A percentile compares a stretch with the other conserved stretches of the same genome.
Conservation (phyloP, 2,113 vertebrate species). For the Psittacus erithacus region DNA sequence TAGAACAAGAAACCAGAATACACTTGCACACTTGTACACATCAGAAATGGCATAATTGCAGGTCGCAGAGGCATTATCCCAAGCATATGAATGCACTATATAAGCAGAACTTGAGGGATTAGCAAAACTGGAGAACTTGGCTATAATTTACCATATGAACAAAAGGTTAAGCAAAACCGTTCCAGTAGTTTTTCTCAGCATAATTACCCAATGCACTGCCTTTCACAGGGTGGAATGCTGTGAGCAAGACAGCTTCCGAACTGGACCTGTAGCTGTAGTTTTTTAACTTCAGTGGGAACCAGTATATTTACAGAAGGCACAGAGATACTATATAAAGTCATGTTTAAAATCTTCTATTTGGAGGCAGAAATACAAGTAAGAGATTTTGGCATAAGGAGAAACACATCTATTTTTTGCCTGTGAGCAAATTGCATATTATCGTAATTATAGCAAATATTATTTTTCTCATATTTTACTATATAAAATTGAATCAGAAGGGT, state of each 20-base stretch:
- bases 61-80: not conserved
- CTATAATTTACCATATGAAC: slow-evolving; percentile 23
- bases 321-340: not conserved
- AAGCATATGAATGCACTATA: not conserved
- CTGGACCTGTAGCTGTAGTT: not conserved
- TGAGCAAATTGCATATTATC: not conserved
- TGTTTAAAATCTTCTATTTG: not conserved
- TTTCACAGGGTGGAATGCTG: slow-evolving; percentile 18
- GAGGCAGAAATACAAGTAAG: not conserved
- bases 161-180: slow-evolving; percentile 62
- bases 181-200: slow-evolving; percentile 31
- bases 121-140: slow-evolving; percentile 38
- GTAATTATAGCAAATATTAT: not conserved
- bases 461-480: not conserved
- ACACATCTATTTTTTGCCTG: not conserved
- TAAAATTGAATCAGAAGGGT: not conserved
- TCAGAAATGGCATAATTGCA: not conserved
- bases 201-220: not conserved
- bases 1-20: not conserved
- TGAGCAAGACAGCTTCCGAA: slow-evolving; percentile 1
- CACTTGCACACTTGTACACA: not conserved
- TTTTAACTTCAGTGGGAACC: not conserved
- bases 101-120: slow-evolving; percentile 47
- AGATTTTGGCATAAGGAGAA: not conserved
- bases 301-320: not conserved